These are phyloP conservation scores for Anthopleura sola DNA, from an alignment of 64 coral and sea anemone genomes.

Conservation along the genomic window DNA sequence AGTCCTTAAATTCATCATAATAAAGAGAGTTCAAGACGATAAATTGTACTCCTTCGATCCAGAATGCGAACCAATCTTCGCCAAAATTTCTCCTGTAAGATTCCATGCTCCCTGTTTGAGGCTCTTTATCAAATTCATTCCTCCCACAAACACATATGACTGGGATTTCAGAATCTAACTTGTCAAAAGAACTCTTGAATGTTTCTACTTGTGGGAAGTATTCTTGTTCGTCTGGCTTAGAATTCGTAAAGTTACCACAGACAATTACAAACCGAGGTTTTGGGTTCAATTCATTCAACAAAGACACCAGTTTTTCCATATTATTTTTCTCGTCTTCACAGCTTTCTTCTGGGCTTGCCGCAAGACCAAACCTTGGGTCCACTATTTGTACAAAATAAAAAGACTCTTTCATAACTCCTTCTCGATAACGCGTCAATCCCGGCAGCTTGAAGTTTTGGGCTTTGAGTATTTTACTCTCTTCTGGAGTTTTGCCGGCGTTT, in stretches of 20 bases:
- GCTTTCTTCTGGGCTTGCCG: constrained; percentile 73
- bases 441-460: constrained; percentile 76
- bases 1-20: constrained; percentile 36
- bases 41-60: constrained; percentile 94
- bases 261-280: constrained; percentile 79
- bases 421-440: constrained; percentile 78
- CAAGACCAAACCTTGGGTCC: constrained; percentile 57
- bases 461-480: constrained; percentile 82
- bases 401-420: constrained; percentile 62
- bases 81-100: constrained; percentile 76
- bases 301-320: constrained; percentile 37
- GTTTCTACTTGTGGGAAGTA: constrained; percentile 73
- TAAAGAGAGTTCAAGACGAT: constrained; percentile 74
- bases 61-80: constrained; percentile 90
- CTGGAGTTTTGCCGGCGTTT: constrained; percentile 79
- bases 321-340: constrained; percentile 55
- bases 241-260: constrained; percentile 68
- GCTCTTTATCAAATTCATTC: constrained; percentile 54
- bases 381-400: constrained; percentile 91
- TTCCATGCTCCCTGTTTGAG: constrained; percentile 36
- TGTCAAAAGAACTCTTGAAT: constrained; percentile 74
- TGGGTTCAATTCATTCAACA: constrained; percentile 73
- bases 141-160: constrained; percentile 81
- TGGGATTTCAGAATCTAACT: constrained; percentile 53
- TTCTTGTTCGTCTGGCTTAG: constrained; percentile 47